Base-by-base conservation (phyloP, 2,797 vertebrate genomes). In the Sternotherus odoratus region DNA sequence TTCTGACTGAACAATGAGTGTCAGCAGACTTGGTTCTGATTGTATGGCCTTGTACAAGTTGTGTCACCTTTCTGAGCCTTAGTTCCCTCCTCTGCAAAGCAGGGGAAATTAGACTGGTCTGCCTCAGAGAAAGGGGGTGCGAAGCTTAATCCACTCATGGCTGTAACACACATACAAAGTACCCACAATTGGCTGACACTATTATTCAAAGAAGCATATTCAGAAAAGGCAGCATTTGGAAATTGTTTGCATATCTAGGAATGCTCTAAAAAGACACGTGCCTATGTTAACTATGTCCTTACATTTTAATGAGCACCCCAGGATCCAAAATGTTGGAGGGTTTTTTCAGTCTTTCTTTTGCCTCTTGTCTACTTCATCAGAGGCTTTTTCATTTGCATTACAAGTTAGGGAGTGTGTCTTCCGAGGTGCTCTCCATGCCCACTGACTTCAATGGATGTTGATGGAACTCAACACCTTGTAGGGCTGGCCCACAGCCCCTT, bases 291-390 rank as follows among this genome's bases (percentile, higher is more conserved):
- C 96, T 93, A 94, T 88, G 85, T 82, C 95, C 74, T 53, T 94
- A 46, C 88, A 91, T 87, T 95, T 95, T 95, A 97, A 96, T 95
- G 96, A 95, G 94, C 86, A 90, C 92, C 95, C 94, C 93, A 95
- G 90, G 90, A 0, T 89, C 84, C 96, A 95, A 53, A 96, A 96
- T 97, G 96, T 95, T 87, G 80, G 88, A 86, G 94, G 86, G 43
- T 49, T 94, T 84, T 95, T 97, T 95, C 77, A 94, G 94, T 94
- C 82, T 82, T 91, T 87, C 75, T 82, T 92, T 95, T 94, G 94
- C 93, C 2, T 46, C 0, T 0, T 50, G 93, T 95, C 72, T 85
- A 84, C 82, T 94, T 72, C 48, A 89, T 91, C 90, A 80, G 86
- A 88, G 84, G 53, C 60, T 8, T 96, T 97, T 87, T 86, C 56